Evolutionary conservation across 2,113 vertebrate genomes (phyloP), one percentile per base, ranked within the genome.

Genomic region (Phylloscopus trochiloides): DNA sequence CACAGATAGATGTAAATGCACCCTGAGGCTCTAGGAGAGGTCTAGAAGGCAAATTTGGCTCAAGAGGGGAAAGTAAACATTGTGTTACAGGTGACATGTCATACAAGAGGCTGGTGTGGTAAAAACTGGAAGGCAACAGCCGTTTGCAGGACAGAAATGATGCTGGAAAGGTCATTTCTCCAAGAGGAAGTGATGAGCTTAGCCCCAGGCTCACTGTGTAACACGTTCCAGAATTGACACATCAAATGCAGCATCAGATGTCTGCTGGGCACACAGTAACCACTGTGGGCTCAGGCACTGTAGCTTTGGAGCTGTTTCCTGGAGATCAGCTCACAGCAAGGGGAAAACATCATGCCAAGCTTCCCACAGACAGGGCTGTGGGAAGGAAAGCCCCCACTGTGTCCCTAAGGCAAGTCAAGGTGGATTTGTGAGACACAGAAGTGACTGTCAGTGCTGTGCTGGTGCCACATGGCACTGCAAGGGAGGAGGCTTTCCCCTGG

Each of bases 1-100:
- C 83, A 73, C 20, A 48, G 82, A 88, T 68, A 92, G 91, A 96
- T 52, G 70, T 92, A 95, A 92, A 96, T 97, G 26, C 70, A 40
- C 83, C 87, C 76, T n/a, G 59, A 88, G 91, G 79, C 81, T 90
- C 68, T 2, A 38, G 71, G 68, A 71, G 47, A 82, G 58, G 52
- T 66, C 83, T 77, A 66, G 76, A 57, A 88, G 67, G 74, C 40
- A 58, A 24, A 19, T 86, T 88, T 67, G 57, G 54, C 65, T 91
- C 89, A 38, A 77, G 75, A 65, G 76, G 78, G 74, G 42, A 74
- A n/a, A 76, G 34, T 65, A 92, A 90, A 45, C 8, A 5, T 22
- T 47, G 24, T 24, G 54, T 81, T 81, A 19, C 12, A 50, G 81
- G 47, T 42, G 47, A 57, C 10, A 8, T 21, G 21, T 66, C 0